phyloP scores from a whole-genome alignment of 2,888 invertebrate species.

The Pachliopta kotzebuea region DNA sequence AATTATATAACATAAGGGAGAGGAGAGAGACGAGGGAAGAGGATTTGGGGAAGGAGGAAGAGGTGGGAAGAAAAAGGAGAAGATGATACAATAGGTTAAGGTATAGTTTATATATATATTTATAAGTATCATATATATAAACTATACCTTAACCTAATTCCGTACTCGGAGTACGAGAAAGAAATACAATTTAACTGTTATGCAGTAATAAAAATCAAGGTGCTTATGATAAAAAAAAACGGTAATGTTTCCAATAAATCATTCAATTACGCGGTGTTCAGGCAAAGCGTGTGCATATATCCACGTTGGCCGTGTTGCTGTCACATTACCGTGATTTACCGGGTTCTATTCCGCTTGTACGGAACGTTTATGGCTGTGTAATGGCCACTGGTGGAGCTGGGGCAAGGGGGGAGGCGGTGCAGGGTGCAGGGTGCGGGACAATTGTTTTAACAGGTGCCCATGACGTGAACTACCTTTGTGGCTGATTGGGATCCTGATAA shows the following conservation, averaged over 20 bases:
- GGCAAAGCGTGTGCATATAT: conserved; percentile 12
- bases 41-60: too few species aligned
- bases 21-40: too few species aligned
- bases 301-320: conserved; percentile 20
- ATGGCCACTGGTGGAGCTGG: conserved; percentile 13
- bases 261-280: conserved; percentile 8
- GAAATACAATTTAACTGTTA: too few species aligned
- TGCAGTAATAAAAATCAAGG: too few species aligned
- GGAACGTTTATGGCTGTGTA: conserved; percentile 23
- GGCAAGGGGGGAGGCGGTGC: not conserved
- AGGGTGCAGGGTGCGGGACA: not conserved
- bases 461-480: not conserved
- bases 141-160: too few species aligned
- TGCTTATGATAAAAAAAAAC: too few species aligned
- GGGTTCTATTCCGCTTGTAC: conserved; percentile 15
- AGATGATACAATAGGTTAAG: too few species aligned
- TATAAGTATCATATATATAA: too few species aligned
- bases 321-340: conserved; percentile 30
- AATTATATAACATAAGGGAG: too few species aligned
- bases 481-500: not conserved
- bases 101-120: too few species aligned
- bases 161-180: too few species aligned
- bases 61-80: too few species aligned
- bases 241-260: not conserved
- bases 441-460: conserved; percentile 14